Conservation (phyloP, 2,888 invertebrate species). For the Carpatolechia fugitivella region DNA sequence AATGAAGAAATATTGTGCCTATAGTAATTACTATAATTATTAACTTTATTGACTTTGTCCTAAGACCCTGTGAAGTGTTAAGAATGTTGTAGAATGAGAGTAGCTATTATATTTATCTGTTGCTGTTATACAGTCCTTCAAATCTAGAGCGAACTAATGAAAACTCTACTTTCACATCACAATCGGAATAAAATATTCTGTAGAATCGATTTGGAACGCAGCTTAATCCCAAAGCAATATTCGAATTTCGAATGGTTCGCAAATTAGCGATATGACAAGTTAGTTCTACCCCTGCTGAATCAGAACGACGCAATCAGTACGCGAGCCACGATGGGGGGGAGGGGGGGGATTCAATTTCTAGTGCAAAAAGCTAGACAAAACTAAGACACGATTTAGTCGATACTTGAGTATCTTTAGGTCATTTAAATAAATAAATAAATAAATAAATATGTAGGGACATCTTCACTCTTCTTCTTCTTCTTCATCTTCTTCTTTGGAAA, state of each 20-base stretch:
- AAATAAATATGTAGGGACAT: no score
- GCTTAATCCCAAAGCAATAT: neutral
- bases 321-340: neutral
- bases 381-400: neutral
- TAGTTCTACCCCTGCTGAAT: neutral
- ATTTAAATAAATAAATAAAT: no score
- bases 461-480: no score
- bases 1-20: no score
- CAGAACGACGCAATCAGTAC: neutral
- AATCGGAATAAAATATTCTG: neutral
- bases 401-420: neutral
- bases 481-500: no score
- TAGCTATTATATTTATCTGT: no score
- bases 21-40: no score
- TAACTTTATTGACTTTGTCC: no score
- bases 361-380: neutral
- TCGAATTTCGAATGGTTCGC: constrained; percentile 42
- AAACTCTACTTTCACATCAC: no score
- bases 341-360: neutral
- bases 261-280: constrained; percentile 27
- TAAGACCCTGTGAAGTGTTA: no score
- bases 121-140: no score
- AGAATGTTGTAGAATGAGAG: no score
- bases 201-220: neutral
- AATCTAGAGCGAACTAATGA: neutral